Conservation (phyloP, 2,888 invertebrate genomes). For the Aphodius sticticus region DNA sequence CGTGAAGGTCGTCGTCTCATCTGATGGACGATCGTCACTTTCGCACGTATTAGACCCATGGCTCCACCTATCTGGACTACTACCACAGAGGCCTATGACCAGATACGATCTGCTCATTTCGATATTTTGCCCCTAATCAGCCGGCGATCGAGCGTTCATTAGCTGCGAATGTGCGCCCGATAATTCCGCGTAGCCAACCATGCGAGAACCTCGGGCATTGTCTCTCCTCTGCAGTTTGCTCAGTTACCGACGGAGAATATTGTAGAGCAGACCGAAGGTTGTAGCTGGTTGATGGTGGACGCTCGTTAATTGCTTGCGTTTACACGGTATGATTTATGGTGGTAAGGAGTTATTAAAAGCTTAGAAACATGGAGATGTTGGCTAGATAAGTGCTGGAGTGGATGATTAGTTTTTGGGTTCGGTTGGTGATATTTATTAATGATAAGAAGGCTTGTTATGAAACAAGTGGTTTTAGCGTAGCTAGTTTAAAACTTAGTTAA, state of each 20-base stretch:
- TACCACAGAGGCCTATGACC: not conserved
- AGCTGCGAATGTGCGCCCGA: not conserved
- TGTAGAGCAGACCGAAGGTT: not conserved
- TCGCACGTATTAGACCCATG: not conserved
- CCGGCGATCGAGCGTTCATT: not conserved
- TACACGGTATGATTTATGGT: constrained; percentile 4
- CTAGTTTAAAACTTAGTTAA: too few relatives aligned
- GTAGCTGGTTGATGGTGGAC: not conserved
- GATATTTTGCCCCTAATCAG: not conserved
- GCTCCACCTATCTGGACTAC: not conserved
- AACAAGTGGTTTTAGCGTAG: too few relatives aligned
- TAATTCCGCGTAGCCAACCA: not conserved
- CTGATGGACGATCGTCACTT: not conserved
- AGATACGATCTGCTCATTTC: not conserved
- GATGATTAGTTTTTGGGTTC: not conserved
- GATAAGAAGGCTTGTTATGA: not conserved
- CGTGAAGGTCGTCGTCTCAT: not conserved
- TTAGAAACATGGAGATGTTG: not conserved
- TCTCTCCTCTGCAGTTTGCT: not conserved
- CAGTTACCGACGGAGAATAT: not conserved
- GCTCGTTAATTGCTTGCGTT: not conserved
- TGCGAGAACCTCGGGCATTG: not conserved
- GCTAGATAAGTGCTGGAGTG: not conserved
- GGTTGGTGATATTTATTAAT: not conserved
- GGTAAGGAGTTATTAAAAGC: not conserved